These are phyloP conservation scores for Chloroclysta siterata DNA, from an alignment of 2,888 invertebrate genomes.

Conservation along the genomic window DNA sequence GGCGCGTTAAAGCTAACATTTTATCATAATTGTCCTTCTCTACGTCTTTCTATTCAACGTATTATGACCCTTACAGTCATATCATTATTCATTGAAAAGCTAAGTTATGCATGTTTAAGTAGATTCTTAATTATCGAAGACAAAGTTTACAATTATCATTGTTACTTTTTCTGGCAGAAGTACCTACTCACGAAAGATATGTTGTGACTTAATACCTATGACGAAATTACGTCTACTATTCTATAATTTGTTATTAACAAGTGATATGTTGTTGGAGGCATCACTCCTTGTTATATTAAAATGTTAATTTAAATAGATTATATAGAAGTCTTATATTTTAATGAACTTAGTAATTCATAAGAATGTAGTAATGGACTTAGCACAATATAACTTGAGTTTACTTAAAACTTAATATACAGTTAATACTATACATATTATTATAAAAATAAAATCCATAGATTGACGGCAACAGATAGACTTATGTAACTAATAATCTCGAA, in stretches of 20 bases:
- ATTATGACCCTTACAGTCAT: constrained; percentile 45
- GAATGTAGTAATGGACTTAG: constrained; percentile 67
- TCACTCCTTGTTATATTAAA: constrained; percentile 77
- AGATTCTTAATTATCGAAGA: constrained; percentile 53
- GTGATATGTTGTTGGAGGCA: constrained; percentile 83
- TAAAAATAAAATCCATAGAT: constrained; percentile 63
- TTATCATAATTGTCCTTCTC: constrained; percentile 45
- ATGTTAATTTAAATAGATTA: constrained; percentile 71
- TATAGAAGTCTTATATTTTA: constrained; percentile 62
- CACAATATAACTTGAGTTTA: constrained; percentile 78
- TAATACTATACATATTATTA: constrained; percentile 53
- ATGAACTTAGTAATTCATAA: constrained; percentile 67
- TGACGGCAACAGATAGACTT: constrained; percentile 60
- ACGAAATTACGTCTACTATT: constrained; percentile 76
- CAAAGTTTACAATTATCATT: constrained; percentile 50
- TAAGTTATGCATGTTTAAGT: constrained; percentile 45
- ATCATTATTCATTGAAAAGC: constrained; percentile 43
- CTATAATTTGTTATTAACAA: constrained; percentile 83
- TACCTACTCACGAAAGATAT: constrained; percentile 71
- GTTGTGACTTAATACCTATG: constrained; percentile 73
- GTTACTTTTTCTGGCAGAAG: constrained; percentile 53
- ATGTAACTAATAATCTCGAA: constrained; percentile 50
- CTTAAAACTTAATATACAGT: constrained; percentile 75
- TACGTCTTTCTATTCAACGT: constrained; percentile 54
- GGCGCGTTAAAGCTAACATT: constrained; percentile 76